phyloP scores from a whole-genome alignment of 2,888 invertebrate genomes.

The Diaperis boleti region DNA sequence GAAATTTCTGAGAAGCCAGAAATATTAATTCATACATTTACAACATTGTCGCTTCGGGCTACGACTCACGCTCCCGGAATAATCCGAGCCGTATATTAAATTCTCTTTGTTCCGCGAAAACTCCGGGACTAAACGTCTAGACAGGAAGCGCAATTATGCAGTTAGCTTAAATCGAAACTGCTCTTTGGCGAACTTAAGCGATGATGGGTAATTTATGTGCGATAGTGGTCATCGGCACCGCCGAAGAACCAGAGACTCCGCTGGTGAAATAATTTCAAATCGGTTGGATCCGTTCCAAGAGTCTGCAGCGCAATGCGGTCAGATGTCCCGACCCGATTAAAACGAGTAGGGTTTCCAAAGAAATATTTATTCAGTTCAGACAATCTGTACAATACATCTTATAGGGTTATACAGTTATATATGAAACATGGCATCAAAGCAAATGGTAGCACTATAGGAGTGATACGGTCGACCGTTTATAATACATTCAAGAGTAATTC shows the following conservation, averaged over 20 bases:
- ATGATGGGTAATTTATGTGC: conserved; percentile 2
- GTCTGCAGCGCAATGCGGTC: conserved; percentile 28
- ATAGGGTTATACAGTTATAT: conserved; percentile 67
- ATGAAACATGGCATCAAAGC: conserved; percentile 68
- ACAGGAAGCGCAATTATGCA: conserved; percentile 17
- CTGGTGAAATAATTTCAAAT: background rate
- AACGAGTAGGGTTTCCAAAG: conserved; percentile 60
- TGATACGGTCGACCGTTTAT: conserved; percentile 62
- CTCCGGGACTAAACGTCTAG: conserved; percentile 12
- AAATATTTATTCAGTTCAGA: conserved; percentile 69
- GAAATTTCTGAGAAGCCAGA: too few species aligned
- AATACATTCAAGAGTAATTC: conserved; percentile 64
- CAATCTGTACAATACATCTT: conserved; percentile 68
- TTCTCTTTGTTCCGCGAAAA: background rate
- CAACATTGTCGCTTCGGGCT: too few species aligned
- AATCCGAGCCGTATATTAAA: background rate
- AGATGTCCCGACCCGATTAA: conserved; percentile 7
- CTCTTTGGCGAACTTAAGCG: background rate
- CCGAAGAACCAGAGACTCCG: conserved; percentile 2
- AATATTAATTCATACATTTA: too few species aligned
- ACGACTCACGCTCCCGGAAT: too few species aligned
- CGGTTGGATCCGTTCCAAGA: conserved; percentile 24
- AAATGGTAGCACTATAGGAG: conserved; percentile 62
- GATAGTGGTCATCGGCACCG: background rate
- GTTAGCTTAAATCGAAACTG: conserved; percentile 11